A percentile compares a stretch with the other conserved stretches of the same genome.
Conservation (phyloP, 2,113 vertebrate genomes). For the Formicarius rufipectus region DNA sequence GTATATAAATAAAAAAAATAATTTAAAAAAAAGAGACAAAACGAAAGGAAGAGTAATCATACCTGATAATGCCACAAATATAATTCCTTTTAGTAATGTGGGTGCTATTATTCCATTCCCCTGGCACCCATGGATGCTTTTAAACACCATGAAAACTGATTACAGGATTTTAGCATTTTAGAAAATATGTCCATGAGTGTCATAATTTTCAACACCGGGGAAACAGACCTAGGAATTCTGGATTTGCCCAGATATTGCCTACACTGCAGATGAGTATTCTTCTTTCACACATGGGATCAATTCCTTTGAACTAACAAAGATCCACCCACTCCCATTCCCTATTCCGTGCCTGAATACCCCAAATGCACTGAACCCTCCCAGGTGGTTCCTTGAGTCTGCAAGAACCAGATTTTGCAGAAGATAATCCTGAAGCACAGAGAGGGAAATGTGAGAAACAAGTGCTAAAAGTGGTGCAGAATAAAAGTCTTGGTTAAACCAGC, state of each 20-base stretch:
- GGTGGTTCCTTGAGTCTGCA: neutral
- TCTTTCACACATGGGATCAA: neutral
- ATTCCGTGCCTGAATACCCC: neutral
- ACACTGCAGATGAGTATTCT: neutral
- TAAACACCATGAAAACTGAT: neutral
- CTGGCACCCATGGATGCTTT: neutral
- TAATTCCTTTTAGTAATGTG: neutral
- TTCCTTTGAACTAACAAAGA: neutral
- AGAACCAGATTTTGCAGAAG: slow-evolving; percentile 10
- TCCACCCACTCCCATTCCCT: neutral
- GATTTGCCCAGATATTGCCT: neutral
- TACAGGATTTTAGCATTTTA: neutral
- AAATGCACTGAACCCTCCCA: neutral
- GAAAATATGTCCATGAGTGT: neutral
- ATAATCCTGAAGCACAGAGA: neutral
- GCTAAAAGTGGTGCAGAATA: neutral
- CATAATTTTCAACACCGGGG: neutral
- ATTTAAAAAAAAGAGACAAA: too few species aligned
- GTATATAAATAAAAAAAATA: too few species aligned
- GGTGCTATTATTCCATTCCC: neutral
- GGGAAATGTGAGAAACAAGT: neutral
- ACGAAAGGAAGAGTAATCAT: neutral
- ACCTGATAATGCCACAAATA: neutral
- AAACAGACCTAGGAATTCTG: neutral
- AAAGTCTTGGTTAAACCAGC: neutral